These are phyloP conservation scores for Coregonus sp. DNA, from an alignment of 2,797 vertebrate genomes.

Conservation along the genomic window DNA sequence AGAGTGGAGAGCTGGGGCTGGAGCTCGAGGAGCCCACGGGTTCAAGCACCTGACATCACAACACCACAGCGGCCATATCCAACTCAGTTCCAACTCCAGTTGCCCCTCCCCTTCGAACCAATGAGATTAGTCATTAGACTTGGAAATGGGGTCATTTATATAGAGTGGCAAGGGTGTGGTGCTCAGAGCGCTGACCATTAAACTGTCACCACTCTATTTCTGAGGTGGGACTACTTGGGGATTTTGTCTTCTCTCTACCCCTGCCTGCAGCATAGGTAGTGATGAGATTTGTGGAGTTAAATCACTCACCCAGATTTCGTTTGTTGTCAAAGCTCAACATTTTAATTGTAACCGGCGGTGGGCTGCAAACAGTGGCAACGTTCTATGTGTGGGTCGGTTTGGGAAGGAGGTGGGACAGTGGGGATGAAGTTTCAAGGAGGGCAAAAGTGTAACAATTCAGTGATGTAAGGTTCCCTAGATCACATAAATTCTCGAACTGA, in stretches of 20 bases:
- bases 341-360: conserved; percentile 57
- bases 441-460: conserved; percentile 11
- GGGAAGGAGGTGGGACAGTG: not conserved
- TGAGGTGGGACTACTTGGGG: conserved; percentile 56
- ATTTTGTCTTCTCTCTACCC: conserved; percentile 26
- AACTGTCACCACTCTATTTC: conserved; percentile 73
- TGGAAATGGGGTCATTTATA: conserved; percentile 58
- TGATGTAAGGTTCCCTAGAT: conserved; percentile 14
- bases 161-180: conserved; percentile 68
- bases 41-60: conserved; percentile 68
- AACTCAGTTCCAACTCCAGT: conserved; percentile 9
- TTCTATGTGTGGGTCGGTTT: conserved; percentile 17
- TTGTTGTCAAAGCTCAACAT: conserved; percentile 51
- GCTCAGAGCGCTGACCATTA: conserved; percentile 48
- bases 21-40: conserved; percentile 38
- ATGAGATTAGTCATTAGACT: conserved; percentile 31
- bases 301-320: conserved; percentile 42
- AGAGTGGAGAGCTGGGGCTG: conserved; percentile 23
- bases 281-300: conserved; percentile 57
- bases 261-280: conserved; percentile 50
- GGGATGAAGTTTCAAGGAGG: conserved; percentile 22
- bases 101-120: not conserved
- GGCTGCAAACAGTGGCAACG: conserved; percentile 5
- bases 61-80: conserved; percentile 19
- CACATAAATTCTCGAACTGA: conserved; percentile 17